A percentile compares a stretch with the other conserved stretches of the same genome.
Conservation (phyloP, 1,140 invertebrate species). For the Aphelinus certus region DNA sequence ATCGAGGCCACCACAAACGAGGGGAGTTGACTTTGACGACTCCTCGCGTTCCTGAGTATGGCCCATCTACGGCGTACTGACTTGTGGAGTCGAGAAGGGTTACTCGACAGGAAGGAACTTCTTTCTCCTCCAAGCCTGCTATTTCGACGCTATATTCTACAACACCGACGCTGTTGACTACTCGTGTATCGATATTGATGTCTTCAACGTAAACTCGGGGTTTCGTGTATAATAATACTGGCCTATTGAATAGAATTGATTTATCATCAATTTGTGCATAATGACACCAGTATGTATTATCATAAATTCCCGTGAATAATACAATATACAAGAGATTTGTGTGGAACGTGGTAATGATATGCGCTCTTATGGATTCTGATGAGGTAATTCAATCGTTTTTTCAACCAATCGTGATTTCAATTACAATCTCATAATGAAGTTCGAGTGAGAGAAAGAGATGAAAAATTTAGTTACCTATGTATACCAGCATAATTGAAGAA, state of each 20-base stretch:
- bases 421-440: too few relatives aligned
- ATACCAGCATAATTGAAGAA: slow-evolving; percentile 99
- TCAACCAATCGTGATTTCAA: too few relatives aligned
- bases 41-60: slow-evolving; percentile 64
- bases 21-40: slow-evolving; percentile 75
- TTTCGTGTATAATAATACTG: slow-evolving; percentile 88
- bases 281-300: too few relatives aligned
- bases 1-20: slow-evolving; percentile 92
- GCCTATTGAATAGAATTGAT: slow-evolving; percentile 50
- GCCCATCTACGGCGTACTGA: slow-evolving; percentile 63
- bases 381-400: too few relatives aligned
- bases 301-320: too few relatives aligned
- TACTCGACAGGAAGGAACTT: slow-evolving; percentile 61
- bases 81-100: slow-evolving; percentile 67
- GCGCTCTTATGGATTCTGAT: too few relatives aligned
- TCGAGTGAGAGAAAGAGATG: background rate
- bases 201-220: slow-evolving; percentile 86
- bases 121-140: slow-evolving; percentile 55
- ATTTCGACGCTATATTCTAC: slow-evolving; percentile 64
- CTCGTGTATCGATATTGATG: slow-evolving; percentile 80
- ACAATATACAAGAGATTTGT: too few relatives aligned
- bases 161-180: slow-evolving; percentile 68
- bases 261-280: too few relatives aligned
- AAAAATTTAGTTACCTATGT: slow-evolving; percentile 71
- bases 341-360: too few relatives aligned